Evolutionary conservation across 2,113 vertebrate species (phyloP), one percentile per base, ranked within the genome.

Genomic region (Cinclus cinclus): DNA sequence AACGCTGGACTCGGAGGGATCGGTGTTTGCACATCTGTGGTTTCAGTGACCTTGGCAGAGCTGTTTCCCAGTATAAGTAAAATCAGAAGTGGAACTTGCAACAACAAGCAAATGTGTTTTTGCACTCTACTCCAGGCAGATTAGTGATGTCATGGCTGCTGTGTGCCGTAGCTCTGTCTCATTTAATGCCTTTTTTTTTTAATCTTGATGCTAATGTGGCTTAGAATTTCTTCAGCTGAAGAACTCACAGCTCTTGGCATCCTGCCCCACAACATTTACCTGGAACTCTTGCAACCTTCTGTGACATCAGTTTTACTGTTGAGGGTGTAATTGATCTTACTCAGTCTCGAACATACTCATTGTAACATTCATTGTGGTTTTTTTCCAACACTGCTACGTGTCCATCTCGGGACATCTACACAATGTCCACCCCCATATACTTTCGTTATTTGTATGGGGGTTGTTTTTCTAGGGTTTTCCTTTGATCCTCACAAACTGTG

Each of bases 291-390:
- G 68, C 63, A 88, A 28, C 42, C 47, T 83, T 86, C 67, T 67
- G 63, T 90, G 91, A 93, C 82, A 69, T 91, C 37, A 91, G 22
- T 65, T 91, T 85, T 92, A 59, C 59, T 78, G 35, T 8, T 92
- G 58, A 93, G 21, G 7, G 0, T 75, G 60, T 94, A 84, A 87
- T 56, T 95, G 60, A 87, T 75, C 60, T 81, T 86, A 63, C 5
- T 19, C 31, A 67, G 24, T 17, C 56, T 84, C 20, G 20, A 50
- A 94, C 44, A 20, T 60, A 27, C 67, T 84, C 68, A 74, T 84
- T 59, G 49, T 33, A 15, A 52, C 18, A 14, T 52, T 78, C 35
- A 71, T 75, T 50, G 13, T 84, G 35, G 31, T 59, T 89, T 14
- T 81, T 81, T 88, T 60, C 62, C 52, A 63, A 41, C 44, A 21